phyloP scores from a whole-genome alignment of 2,888 invertebrate species.

The Stenchaetothrips biformis region DNA sequence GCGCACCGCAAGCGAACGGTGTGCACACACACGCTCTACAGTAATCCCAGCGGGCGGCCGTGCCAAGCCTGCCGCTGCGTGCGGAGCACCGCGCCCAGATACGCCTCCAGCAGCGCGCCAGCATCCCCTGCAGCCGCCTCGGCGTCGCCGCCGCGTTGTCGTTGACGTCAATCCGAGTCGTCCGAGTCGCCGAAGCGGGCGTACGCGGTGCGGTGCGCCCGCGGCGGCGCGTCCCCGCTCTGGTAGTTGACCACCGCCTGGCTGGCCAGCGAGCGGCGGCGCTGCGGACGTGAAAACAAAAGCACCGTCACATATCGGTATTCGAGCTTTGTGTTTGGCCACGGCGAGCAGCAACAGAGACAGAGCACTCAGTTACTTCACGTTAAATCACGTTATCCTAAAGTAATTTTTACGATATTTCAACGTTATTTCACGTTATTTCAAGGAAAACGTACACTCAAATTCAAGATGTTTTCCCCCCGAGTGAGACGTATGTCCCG shows the following conservation, averaged over 20 bases:
- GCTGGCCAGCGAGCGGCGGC: slow-evolving; percentile 8
- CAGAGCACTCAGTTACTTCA: no score
- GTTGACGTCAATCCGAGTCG: not conserved
- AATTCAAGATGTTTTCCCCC: no score
- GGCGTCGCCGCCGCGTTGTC: not conserved
- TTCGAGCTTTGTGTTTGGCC: no score
- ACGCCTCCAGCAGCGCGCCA: not conserved
- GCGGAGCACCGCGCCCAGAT: not conserved
- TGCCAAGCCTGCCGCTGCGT: not conserved
- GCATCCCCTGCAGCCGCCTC: not conserved
- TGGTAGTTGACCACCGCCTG: slow-evolving; percentile 18
- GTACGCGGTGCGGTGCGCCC: not conserved
- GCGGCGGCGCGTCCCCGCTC: not conserved
- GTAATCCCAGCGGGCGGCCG: not conserved
- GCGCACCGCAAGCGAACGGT: no score
- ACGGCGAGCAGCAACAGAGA: no score
- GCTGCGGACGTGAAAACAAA: not conserved
- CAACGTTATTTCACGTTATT: no score
- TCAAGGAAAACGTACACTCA: no score
- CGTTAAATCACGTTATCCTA: no score
- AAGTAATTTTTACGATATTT: no score
- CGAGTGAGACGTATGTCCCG: no score
- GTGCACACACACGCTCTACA: no score
- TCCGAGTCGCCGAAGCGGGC: slow-evolving; percentile 8
- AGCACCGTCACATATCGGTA: no score